These are phyloP conservation scores for Bombus polaris DNA, from an alignment of 1,140 invertebrate species.

Conservation along the genomic window DNA sequence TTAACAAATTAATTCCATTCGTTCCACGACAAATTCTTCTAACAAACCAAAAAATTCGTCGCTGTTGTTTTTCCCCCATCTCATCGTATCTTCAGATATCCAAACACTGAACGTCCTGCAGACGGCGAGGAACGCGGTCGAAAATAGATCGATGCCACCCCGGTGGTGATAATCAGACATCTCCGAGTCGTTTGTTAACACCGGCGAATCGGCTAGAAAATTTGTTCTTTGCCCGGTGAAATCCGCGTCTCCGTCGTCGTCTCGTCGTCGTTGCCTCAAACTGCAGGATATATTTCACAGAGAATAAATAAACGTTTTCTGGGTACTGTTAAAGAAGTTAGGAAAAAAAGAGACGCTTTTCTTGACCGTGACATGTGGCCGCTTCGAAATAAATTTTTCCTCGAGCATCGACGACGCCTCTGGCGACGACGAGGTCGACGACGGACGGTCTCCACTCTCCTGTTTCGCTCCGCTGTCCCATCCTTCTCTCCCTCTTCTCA, in stretches of 20 bases:
- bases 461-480: background rate
- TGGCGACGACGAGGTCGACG: slow-evolving; percentile 44
- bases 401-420: slow-evolving; percentile 27
- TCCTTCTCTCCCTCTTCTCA: background rate
- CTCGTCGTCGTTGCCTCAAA: background rate
- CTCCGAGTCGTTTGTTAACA: slow-evolving; percentile 13
- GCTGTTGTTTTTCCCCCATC: background rate
- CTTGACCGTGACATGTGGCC: slow-evolving; percentile 60
- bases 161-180: slow-evolving; percentile 10
- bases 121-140: slow-evolving; percentile 14
- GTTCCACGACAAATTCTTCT: too few species aligned
- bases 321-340: slow-evolving; percentile 37
- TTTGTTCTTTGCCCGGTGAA: background rate
- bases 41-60: background rate
- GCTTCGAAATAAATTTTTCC: slow-evolving; percentile 62
- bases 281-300: background rate
- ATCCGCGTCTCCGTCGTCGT: background rate
- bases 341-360: slow-evolving; percentile 16
- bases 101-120: background rate
- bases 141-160: slow-evolving; percentile 41
- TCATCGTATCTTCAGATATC: too few species aligned
- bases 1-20: too few species aligned
- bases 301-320: slow-evolving; percentile 40
- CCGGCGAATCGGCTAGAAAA: background rate
- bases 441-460: slow-evolving; percentile 27